Evolutionary conservation across 37 sponge, comb jelly and placozoan species (phyloP).

Genomic region (Oopsacas minuta): DNA sequence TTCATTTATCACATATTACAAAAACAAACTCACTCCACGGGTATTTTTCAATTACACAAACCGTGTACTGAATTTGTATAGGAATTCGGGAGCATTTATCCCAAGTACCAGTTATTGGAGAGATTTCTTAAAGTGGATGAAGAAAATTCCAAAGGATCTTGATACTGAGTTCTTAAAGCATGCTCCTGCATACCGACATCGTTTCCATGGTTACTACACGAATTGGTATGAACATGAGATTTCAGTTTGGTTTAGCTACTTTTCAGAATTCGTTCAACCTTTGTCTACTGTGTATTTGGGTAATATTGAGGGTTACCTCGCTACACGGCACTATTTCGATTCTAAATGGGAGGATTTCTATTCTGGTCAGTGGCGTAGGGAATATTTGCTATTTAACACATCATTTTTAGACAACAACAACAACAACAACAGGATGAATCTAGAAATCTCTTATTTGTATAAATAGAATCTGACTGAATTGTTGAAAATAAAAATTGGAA

Average conservation of each 20-base stretch:
- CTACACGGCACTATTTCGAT: not conserved
- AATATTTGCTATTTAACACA: not conserved
- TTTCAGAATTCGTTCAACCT: not conserved
- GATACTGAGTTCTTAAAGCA: not conserved
- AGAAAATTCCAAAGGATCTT: not conserved
- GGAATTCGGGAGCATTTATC: not conserved
- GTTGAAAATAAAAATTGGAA: too few relatives aligned
- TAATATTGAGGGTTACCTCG: not conserved
- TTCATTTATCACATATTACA: not conserved
- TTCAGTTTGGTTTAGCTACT: not conserved
- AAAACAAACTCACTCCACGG: not conserved
- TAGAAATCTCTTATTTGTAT: too few relatives aligned
- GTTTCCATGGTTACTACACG: conserved; percentile 8
- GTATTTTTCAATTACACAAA: not conserved
- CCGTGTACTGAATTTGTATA: not conserved
- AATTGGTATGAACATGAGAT: not conserved
- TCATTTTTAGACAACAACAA: too few relatives aligned
- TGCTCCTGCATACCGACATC: not conserved
- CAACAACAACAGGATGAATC: too few relatives aligned
- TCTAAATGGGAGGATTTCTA: not conserved
- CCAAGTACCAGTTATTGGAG: not conserved
- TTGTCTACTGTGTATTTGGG: not conserved
- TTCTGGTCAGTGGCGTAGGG: not conserved
- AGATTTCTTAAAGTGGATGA: not conserved
- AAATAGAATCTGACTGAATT: too few relatives aligned